A percentile compares a stretch with the other conserved stretches of the same genome.
Evolutionary conservation across 2,797 vertebrate genomes (phyloP).

Genomic region (Siniperca scherzeri): DNA sequence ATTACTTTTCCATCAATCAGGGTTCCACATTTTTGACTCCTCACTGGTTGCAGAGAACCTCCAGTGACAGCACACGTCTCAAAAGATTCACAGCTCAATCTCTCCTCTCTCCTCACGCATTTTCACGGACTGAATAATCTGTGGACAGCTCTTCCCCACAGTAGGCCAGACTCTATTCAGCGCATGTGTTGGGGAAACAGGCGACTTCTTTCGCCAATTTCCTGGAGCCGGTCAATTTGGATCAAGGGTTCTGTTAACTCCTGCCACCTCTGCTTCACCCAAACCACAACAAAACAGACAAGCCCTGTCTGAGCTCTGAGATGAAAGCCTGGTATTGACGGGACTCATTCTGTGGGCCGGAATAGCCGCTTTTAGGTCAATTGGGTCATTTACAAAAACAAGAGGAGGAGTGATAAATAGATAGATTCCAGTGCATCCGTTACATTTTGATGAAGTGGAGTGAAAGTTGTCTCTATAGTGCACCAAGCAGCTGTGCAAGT

Average conservation of each 20-base stretch:
- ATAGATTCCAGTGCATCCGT: slow-evolving; percentile 39
- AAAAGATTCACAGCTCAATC: slow-evolving; percentile 14
- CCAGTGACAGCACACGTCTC: neutral
- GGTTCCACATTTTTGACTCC: slow-evolving; percentile 29
- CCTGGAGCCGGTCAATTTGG: slow-evolving; percentile 65
- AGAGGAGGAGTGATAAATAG: slow-evolving; percentile 67
- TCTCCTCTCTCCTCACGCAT: slow-evolving; percentile 22
- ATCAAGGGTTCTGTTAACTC: slow-evolving; percentile 71
- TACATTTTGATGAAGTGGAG: slow-evolving; percentile 75
- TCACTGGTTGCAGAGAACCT: neutral
- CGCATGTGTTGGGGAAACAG: neutral
- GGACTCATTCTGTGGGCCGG: slow-evolving; percentile 37
- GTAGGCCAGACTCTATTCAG: slow-evolving; percentile 38
- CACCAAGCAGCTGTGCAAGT: slow-evolving; percentile 76
- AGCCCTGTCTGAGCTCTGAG: slow-evolving; percentile 56
- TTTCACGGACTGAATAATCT: slow-evolving; percentile 37
- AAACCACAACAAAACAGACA: slow-evolving; percentile 67
- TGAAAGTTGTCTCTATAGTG: slow-evolving; percentile 78
- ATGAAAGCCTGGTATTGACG: slow-evolving; percentile 81
- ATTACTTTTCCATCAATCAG: slow-evolving; percentile 57
- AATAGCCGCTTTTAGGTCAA: slow-evolving; percentile 67
- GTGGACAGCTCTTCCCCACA: slow-evolving; percentile 22
- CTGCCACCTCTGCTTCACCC: slow-evolving; percentile 58
- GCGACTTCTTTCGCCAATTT: slow-evolving; percentile 52
- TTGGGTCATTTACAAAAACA: slow-evolving; percentile 68